These are phyloP conservation scores for Psettodes erumei DNA, from an alignment of 2,113 vertebrate species.

Conservation along the genomic window DNA sequence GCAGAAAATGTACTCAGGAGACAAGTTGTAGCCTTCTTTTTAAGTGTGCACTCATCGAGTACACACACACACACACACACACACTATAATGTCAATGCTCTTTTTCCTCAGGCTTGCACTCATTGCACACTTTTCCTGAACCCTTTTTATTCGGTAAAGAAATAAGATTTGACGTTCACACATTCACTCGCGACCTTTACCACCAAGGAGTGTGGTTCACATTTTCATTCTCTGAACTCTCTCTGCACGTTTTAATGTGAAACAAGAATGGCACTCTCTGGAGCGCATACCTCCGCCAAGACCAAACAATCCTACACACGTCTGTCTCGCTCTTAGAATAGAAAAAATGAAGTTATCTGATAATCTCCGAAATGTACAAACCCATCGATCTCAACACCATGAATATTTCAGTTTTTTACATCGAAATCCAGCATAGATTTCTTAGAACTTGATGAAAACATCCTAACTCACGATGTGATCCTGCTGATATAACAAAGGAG, in stretches of 20 bases:
- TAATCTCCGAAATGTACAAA: too few relatives aligned
- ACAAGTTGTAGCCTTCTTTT: slow-evolving; percentile 54
- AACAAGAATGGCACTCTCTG: too few relatives aligned
- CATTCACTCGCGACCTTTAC: slow-evolving; percentile 24
- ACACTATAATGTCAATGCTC: slow-evolving; percentile 25
- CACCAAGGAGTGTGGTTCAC: neutral
- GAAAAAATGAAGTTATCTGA: too few relatives aligned
- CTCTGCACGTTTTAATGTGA: neutral
- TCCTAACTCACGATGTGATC: too few relatives aligned
- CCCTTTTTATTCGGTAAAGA: slow-evolving; percentile 20
- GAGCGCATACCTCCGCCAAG: too few relatives aligned
- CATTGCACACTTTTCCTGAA: slow-evolving; percentile 13
- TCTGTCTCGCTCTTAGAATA: too few relatives aligned
- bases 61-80: slow-evolving; percentile 40
- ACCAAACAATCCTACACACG: too few relatives aligned
- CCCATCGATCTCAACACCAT: too few relatives aligned
- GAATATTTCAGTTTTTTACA: too few relatives aligned
- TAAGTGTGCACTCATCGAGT: slow-evolving; percentile 44
- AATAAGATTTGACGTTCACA: slow-evolving; percentile 22
- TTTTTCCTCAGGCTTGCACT: slow-evolving; percentile 35
- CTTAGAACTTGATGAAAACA: too few relatives aligned
- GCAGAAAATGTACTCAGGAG: slow-evolving; percentile 64
- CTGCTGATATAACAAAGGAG: too few relatives aligned
- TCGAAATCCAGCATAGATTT: too few relatives aligned
- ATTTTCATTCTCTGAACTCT: neutral